Conservation (phyloP, 2,113 vertebrate species). For the Oenanthe oenanthe region DNA sequence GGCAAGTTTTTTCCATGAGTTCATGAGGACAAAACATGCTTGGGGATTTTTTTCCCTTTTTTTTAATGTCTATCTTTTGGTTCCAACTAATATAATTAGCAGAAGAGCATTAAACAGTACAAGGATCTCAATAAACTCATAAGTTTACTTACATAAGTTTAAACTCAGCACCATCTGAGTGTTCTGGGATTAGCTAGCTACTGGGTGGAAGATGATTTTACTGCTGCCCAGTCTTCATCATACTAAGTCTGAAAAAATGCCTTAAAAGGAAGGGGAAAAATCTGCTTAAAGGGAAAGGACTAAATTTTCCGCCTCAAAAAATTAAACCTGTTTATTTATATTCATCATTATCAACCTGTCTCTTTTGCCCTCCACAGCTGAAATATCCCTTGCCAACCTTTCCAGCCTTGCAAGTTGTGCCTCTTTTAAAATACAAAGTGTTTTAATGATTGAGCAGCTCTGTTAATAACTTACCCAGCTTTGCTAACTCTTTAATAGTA, state of each 20-base stretch:
- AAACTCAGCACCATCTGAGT: background rate
- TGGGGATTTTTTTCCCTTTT: no score
- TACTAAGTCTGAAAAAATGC: background rate
- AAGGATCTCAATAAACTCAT: background rate
- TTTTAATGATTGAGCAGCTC: background rate
- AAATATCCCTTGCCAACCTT: background rate
- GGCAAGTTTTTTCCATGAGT: conserved; percentile 20
- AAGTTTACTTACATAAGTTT: no score
- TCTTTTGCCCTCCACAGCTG: background rate
- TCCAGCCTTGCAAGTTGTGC: rapidly evolving
- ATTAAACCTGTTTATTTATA: background rate
- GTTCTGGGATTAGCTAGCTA: background rate
- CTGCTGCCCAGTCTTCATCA: background rate
- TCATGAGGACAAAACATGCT: background rate
- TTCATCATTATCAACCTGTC: background rate
- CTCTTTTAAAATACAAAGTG: background rate
- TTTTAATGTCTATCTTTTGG: background rate
- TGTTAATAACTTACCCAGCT: background rate
- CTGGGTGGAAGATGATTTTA: background rate
- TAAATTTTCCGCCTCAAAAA: background rate
- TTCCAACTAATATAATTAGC: background rate
- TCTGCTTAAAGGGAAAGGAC: background rate
- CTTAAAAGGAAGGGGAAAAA: background rate
- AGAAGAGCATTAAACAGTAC: background rate
- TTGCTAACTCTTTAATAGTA: background rate